Evolutionary conservation across 2,888 invertebrate species (phyloP).

Genomic region (Scaptomyza caliginosa): DNA sequence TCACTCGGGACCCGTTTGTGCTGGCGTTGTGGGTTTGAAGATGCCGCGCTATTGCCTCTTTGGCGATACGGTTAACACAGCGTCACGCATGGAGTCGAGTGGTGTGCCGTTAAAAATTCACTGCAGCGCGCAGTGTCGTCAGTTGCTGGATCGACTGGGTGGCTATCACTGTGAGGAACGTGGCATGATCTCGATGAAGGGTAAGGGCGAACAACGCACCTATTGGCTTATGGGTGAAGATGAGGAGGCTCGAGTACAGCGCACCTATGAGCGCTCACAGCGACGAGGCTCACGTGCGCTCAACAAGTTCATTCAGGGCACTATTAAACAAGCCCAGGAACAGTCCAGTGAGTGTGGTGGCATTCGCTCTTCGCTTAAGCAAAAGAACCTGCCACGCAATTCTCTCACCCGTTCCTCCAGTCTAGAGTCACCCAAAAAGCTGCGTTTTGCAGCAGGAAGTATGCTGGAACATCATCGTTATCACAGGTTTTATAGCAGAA

Average conservation of each 20-base stretch:
- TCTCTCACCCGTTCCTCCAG: slow-evolving; percentile 89
- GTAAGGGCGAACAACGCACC: slow-evolving; percentile 92
- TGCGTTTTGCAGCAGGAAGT: slow-evolving; percentile 90
- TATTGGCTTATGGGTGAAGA: slow-evolving; percentile 94
- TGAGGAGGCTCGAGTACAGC: slow-evolving; percentile 85
- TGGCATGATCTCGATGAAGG: slow-evolving; percentile 92
- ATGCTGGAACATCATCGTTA: slow-evolving; percentile 85
- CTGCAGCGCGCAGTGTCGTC: slow-evolving; percentile 90
- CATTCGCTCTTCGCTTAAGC: slow-evolving; percentile 89
- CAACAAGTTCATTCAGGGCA: slow-evolving; percentile 83
- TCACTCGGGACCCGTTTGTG: slow-evolving; percentile 96
- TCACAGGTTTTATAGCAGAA: slow-evolving; percentile 75
- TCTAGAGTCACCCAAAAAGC: slow-evolving; percentile 92
- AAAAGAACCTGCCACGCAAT: slow-evolving; percentile 86
- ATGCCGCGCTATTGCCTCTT: slow-evolving; percentile 97
- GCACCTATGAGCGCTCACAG: slow-evolving; percentile 85
- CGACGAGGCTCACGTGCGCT: slow-evolving; percentile 84
- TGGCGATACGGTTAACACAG: slow-evolving; percentile 96
- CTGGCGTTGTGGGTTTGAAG: slow-evolving; percentile 95
- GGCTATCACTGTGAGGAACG: slow-evolving; percentile 90
- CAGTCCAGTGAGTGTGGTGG: slow-evolving; percentile 79
- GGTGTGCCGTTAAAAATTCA: slow-evolving; percentile 93
- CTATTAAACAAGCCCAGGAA: slow-evolving; percentile 78
- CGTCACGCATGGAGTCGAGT: slow-evolving; percentile 94
- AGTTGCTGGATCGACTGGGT: slow-evolving; percentile 88